Base-by-base conservation (phyloP, 2,113 vertebrate genomes). In the Oreochromis aureus region DNA sequence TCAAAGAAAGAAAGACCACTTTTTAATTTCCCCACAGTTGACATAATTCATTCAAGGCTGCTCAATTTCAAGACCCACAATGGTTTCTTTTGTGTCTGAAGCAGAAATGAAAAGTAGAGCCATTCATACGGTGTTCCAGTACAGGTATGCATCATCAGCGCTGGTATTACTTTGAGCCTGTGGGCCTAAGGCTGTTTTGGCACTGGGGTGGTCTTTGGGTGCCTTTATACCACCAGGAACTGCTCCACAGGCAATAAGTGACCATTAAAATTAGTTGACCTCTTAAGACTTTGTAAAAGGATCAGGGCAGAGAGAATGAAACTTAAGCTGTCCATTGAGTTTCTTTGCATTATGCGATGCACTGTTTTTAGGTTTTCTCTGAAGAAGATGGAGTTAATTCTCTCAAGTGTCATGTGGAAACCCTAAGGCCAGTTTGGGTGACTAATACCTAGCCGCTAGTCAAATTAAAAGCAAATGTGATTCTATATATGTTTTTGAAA, bases 401-500 rank as follows among this genome's bases (percentile, higher is more conserved):
- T 94, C 83, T 91, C 78, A 91, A 95, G 89, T 87, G 66, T 79
- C 85, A 92, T 90, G 39, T 83, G 95, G 94, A 95, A 96, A 96
- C 86, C 80, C 84, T 90, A 95, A 96, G 93, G 92, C 89, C 61
- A 91, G 95, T 96, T 95, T 94, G 91, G 95, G 86, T 91, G 96
- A 89, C 94, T 96, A 87, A 94, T 85, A 73, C 90, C 76, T 76
- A 93, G 90, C 91, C 69, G 73, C 87, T 94, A 87, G 92, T 95
- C 82, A 97, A 97, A 98, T 97, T 80, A 96, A 96, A 97, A 97
- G 87, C 96, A 97, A 97, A 97, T 97, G 95, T 96, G 95, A 95
- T 94, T 93, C 94, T 92, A 91, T 87, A 93, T 92, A 93, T 92
- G 76, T 95, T 94, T 89, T 93, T 91, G 93, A 95, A 95, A 92